phyloP scores from a whole-genome alignment of 2,888 invertebrate genomes.

The Hirtodrosophila trivittata region DNA sequence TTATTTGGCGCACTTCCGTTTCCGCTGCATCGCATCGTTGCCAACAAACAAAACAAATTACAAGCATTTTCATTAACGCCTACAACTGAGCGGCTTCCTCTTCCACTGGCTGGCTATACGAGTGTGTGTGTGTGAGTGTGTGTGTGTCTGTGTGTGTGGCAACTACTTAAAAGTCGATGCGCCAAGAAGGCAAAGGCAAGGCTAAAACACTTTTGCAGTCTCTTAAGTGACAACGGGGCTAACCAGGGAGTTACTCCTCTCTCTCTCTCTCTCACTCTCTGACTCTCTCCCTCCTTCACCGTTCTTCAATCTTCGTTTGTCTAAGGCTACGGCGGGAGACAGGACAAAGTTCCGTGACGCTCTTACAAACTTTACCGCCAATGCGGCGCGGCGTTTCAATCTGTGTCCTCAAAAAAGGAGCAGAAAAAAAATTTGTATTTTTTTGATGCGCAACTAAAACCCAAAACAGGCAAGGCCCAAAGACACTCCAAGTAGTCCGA shows the following conservation, averaged over 20 bases:
- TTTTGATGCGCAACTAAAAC: conserved; percentile 61
- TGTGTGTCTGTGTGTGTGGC: conserved; percentile 31
- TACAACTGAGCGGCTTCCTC: conserved; percentile 53
- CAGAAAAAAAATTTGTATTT: conserved; percentile 9
- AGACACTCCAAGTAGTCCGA: neutral
- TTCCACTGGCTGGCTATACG: conserved; percentile 10
- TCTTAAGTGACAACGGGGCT: conserved; percentile 62
- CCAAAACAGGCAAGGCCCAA: conserved; percentile 51
- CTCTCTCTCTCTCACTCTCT: too few relatives aligned
- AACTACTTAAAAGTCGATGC: conserved; percentile 78
- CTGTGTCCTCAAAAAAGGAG: conserved; percentile 58
- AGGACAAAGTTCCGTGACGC: conserved; percentile 66
- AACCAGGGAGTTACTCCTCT: neutral
- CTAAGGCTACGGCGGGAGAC: neutral
- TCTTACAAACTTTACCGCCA: conserved; percentile 74
- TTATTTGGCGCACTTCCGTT: conserved; percentile 71
- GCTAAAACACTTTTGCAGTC: conserved; percentile 74
- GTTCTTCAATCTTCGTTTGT: neutral
- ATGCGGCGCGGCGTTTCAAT: conserved; percentile 72
- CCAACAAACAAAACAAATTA: conserved; percentile 78
- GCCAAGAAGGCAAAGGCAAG: conserved; percentile 60
- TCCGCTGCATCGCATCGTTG: conserved; percentile 49
- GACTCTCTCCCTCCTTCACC: neutral
- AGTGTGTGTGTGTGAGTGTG: conserved; percentile 9
- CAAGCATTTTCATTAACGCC: conserved; percentile 78